Percentiles rank a stretch among this genome's conserved stretches.
Conservation (phyloP, 1,140 invertebrate genomes). For the Oncopodura yosiiana region DNA sequence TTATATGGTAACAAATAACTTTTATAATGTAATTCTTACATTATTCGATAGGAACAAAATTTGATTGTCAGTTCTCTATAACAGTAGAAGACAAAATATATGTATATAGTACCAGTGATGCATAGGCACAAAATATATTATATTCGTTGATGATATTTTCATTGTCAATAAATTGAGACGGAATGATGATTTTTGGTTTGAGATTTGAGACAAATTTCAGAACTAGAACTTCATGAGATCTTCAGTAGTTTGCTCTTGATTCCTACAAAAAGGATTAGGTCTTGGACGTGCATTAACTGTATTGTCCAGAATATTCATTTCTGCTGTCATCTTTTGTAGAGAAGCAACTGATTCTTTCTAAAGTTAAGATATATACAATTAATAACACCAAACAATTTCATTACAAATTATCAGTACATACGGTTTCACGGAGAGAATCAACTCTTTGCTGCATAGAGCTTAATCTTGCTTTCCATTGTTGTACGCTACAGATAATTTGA, state of each 20-base stretch:
- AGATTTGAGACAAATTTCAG: background rate
- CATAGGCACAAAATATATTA: no score
- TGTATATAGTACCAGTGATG: no score
- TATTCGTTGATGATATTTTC: no score
- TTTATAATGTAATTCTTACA: no score
- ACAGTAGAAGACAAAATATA: no score
- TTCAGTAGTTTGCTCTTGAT: background rate
- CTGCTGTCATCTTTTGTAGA: background rate
- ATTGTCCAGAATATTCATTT: conserved; percentile 4
- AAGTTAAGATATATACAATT: no score
- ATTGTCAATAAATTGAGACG: no score
- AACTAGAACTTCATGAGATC: conserved; percentile 6
- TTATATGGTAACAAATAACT: no score
- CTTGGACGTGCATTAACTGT: background rate
- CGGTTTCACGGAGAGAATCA: background rate
- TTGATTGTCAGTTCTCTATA: no score
- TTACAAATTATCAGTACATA: background rate
- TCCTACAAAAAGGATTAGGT: conserved; percentile 1
- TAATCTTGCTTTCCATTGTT: conserved; percentile 16
- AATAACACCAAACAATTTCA: no score
- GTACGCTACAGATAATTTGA: conserved; percentile 10
- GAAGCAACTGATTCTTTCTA: background rate
- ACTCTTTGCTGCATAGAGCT: conserved; percentile 1
- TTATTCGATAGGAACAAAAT: no score
- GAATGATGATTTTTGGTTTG: background rate